Evolutionary conservation across 2,888 invertebrate genomes (phyloP).

Genomic region (Agapostemon virescens): DNA sequence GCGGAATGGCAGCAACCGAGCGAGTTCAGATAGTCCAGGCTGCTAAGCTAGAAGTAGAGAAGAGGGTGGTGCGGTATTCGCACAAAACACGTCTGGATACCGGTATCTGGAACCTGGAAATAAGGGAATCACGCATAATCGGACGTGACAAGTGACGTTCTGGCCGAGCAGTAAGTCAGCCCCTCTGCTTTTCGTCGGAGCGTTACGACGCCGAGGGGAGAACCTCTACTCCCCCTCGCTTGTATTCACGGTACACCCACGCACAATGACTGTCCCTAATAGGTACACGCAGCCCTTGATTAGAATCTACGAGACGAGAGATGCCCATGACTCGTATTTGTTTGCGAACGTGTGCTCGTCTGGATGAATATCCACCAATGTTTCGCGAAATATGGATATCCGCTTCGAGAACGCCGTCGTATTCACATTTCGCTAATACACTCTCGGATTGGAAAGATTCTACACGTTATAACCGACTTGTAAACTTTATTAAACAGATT

Average conservation of each 20-base stretch:
- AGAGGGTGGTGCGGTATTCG: conserved; percentile 45
- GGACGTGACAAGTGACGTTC: conserved; percentile 77
- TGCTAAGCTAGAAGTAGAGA: conserved; percentile 26
- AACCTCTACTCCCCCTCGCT: conserved; percentile 59
- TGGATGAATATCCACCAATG: neutral
- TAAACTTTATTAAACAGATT: no score
- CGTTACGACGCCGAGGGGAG: conserved; percentile 62
- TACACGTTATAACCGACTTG: no score
- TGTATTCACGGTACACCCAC: conserved; percentile 76
- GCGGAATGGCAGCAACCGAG: conserved; percentile 37
- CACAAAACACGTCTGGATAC: conserved; percentile 45
- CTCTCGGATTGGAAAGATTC: no score
- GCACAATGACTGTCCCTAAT: conserved; percentile 79
- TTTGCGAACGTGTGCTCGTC: conserved; percentile 33
- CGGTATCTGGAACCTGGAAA: conserved; percentile 59
- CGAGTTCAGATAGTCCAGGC: conserved; percentile 44
- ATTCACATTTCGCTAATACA: neutral
- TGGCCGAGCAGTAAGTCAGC: conserved; percentile 69
- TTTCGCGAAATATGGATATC: neutral
- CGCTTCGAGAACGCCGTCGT: neutral
- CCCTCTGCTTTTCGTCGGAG: conserved; percentile 62
- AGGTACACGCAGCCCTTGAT: conserved; percentile 80
- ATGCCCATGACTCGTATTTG: conserved; percentile 62
- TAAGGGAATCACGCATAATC: conserved; percentile 72
- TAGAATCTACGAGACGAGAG: conserved; percentile 73